phyloP scores from a whole-genome alignment of 2,797 vertebrate species.

The Neosilurus hyrtlii region DNA sequence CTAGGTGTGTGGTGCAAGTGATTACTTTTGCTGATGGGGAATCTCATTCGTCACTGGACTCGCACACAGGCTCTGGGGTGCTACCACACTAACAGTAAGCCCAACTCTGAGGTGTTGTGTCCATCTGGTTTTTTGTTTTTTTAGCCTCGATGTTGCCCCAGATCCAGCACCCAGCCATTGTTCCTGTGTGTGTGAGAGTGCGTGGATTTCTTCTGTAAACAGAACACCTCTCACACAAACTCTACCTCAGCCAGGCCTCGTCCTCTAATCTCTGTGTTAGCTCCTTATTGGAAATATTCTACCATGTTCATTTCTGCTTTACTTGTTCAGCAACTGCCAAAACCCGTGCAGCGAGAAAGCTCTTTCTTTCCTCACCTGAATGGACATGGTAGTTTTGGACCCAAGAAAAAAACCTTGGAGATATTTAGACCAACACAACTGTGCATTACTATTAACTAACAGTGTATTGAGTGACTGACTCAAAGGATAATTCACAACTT shows the following conservation, averaged over 20 bases:
- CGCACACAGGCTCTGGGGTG: neutral
- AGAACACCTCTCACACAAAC: constrained; percentile 1
- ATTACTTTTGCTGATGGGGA: constrained; percentile 9
- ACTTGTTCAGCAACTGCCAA: neutral
- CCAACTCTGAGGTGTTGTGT: constrained; percentile 34
- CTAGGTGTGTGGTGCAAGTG: constrained; percentile 22
- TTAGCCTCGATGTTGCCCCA: constrained; percentile 43
- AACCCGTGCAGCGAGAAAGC: neutral
- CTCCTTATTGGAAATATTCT: neutral
- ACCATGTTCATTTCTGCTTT: neutral
- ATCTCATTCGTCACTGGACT: constrained; percentile 8
- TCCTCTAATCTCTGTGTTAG: neutral
- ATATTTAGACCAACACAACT: neutral
- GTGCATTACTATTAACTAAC: no score
- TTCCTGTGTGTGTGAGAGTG: constrained; percentile 31
- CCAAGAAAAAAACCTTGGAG: neutral
- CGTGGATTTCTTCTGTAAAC: constrained; percentile 47
- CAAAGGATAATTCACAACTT: no score
- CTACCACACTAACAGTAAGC: constrained; percentile 39
- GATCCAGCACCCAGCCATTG: constrained; percentile 48
- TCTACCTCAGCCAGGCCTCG: neutral
- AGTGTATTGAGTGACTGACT: no score
- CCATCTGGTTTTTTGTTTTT: constrained; percentile 43
- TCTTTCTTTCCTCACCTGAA: neutral
- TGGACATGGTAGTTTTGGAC: neutral